Base-by-base conservation (phyloP, 2,888 invertebrate species). In the Macrosiphum euphorbiae region DNA sequence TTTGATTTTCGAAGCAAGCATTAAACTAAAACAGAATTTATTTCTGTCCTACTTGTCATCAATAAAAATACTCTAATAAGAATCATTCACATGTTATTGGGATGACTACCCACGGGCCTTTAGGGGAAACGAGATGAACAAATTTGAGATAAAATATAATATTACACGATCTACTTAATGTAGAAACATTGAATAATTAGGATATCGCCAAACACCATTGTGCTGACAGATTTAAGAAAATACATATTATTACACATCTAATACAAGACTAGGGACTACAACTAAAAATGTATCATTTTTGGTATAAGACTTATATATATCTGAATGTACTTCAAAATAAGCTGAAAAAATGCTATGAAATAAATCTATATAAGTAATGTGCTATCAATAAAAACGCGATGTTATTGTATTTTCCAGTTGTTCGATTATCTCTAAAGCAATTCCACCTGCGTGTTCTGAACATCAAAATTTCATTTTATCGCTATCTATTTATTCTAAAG, bases 1-100 rank as follows among this genome's bases (percentile, higher is more conserved):
- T 88, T 61, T 28, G 16, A 47, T 92, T n/a, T 50, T 87, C 44
- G 0, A 92, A 87, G 61, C 61, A 87, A 50, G 87, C 92, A 26
- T 26, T 50, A 84, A 78, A 84, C 78, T 78, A 90, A 78, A 13
- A 41, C 10, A 61, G 58, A 1, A 58, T 58, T 52, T 20, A 78
- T 78, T 84, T 90, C 4, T 90, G 41, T 52, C 24, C 88, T 55
- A 41, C n/a, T 67, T 90, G 44, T 13, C n/a, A 61, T 58, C 13
- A 89, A 35, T 11, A 84, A 52, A 89, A 67, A 44, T 47, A 67
- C 20, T n/a, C 47, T 90, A 47, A 90, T 84, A 78, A 35, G 35
- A 78, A 90, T 28, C 52, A 52, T 90, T 78, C n/a, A 50, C 47
- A 67, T 78, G 16, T 78, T 35, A 78, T 78, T 78, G 35, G 2